Conservation (phyloP, 1,140 invertebrate species). For the Zelostemma sp. region DNA sequence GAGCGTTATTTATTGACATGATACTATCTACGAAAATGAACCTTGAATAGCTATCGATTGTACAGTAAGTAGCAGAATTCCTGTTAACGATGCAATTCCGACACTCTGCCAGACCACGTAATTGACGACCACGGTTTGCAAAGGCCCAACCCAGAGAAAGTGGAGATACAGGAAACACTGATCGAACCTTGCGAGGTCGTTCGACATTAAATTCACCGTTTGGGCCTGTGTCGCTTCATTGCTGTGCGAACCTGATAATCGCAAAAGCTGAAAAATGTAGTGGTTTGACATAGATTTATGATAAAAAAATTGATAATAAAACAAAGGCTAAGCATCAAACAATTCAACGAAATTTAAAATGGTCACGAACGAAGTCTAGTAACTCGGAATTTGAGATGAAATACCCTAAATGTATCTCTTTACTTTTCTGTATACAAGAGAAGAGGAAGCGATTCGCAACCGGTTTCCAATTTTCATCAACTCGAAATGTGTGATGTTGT, state of each 20-base stretch:
- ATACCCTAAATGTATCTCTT: neutral
- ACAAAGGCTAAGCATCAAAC: too few relatives aligned
- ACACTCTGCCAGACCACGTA: constrained; percentile 76
- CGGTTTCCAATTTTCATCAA: constrained; percentile 71
- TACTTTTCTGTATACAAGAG: constrained; percentile 73
- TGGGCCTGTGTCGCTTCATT: constrained; percentile 80
- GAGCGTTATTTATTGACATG: too few relatives aligned
- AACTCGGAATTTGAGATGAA: constrained; percentile 65
- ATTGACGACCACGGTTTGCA: constrained; percentile 75
- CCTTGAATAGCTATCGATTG: constrained; percentile 78
- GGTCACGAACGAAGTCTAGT: constrained; percentile 78
- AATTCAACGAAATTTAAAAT: constrained; percentile 87
- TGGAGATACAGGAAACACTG: constrained; percentile 69
- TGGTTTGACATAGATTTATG: too few relatives aligned
- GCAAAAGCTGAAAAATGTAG: constrained; percentile 56
- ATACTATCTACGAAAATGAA: neutral
- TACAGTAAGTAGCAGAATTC: constrained; percentile 43
- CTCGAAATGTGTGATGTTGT: constrained; percentile 60
- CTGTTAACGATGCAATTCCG: constrained; percentile 65
- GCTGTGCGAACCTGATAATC: constrained; percentile 67
- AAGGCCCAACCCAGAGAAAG: constrained; percentile 74
- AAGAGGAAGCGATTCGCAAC: constrained; percentile 70
- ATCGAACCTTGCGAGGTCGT: constrained; percentile 77
- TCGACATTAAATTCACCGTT: constrained; percentile 90
- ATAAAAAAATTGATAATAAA: too few relatives aligned